A percentile compares a stretch with the other conserved stretches of the same genome.
These are phyloP conservation scores for Tokudaia muenninki DNA, from an alignment of 2,797 vertebrate species.

Conservation along the genomic window DNA sequence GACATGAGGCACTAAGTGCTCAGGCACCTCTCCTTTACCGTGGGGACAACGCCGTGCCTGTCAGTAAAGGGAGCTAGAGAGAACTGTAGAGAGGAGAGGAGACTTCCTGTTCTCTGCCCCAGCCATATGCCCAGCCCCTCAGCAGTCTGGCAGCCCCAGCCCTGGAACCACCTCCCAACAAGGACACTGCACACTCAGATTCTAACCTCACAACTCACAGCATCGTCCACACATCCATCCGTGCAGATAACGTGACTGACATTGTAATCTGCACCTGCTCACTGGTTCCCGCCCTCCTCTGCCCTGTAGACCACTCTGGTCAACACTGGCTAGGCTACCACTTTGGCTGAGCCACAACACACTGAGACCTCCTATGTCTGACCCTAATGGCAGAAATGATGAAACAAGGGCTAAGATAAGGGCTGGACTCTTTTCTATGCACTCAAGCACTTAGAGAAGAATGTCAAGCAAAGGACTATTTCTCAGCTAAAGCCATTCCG, in stretches of 20 bases:
- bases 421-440: background rate
- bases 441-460: background rate
- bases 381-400: background rate
- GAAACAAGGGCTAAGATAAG: background rate
- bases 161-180: background rate
- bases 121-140: background rate
- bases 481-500: background rate
- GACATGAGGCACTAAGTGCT: background rate
- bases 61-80: background rate
- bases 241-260: too few species aligned
- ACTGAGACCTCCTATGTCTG: background rate
- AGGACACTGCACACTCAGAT: background rate
- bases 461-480: background rate
- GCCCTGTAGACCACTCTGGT: background rate
- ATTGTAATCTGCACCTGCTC: background rate
- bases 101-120: background rate
- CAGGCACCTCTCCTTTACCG: background rate
- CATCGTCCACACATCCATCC: background rate
- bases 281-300: background rate
- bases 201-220: background rate
- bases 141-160: background rate
- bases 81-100: background rate
- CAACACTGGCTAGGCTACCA: background rate
- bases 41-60: background rate
- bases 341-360: background rate